Evolutionary conservation across 2,888 invertebrate species (phyloP).

Genomic region (Dioctria rufipes): DNA sequence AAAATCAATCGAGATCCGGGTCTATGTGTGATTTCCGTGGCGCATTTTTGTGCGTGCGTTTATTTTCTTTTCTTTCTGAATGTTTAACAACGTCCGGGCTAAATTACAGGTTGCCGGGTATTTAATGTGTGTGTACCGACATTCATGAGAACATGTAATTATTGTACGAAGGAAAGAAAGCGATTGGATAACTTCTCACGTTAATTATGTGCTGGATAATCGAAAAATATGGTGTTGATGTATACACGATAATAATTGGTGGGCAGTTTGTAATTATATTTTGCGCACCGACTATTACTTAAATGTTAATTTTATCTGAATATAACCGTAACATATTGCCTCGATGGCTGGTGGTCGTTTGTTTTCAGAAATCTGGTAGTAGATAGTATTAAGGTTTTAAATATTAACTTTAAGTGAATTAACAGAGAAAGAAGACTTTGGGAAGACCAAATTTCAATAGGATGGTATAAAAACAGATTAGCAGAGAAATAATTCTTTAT

Average conservation of each 20-base stretch:
- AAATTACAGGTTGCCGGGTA: slow-evolving; percentile 12
- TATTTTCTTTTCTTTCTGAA: background rate
- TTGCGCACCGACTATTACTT: slow-evolving; percentile 29
- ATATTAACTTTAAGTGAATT: no score
- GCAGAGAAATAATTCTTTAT: no score
- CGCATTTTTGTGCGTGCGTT: background rate
- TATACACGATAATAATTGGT: slow-evolving; percentile 15
- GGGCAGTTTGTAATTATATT: slow-evolving; percentile 39
- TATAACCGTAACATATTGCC: no score
- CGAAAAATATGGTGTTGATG: slow-evolving; percentile 44
- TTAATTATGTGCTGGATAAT: slow-evolving; percentile 36
- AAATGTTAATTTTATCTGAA: background rate
- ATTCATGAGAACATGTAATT: slow-evolving; percentile 21
- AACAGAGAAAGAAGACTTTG: no score
- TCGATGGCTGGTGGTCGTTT: no score
- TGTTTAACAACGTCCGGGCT: background rate
- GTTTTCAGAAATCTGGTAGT: no score
- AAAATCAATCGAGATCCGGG: slow-evolving; percentile 16
- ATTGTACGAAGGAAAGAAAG: background rate
- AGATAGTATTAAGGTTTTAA: no score
- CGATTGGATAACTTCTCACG: slow-evolving; percentile 21
- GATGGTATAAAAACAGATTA: no score
- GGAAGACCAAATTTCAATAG: no score
- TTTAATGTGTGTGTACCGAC: slow-evolving; percentile 12
- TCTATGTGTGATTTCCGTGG: no score